These are phyloP conservation scores for Netelia melanura DNA, from an alignment of 2,888 invertebrate species.

Conservation along the genomic window DNA sequence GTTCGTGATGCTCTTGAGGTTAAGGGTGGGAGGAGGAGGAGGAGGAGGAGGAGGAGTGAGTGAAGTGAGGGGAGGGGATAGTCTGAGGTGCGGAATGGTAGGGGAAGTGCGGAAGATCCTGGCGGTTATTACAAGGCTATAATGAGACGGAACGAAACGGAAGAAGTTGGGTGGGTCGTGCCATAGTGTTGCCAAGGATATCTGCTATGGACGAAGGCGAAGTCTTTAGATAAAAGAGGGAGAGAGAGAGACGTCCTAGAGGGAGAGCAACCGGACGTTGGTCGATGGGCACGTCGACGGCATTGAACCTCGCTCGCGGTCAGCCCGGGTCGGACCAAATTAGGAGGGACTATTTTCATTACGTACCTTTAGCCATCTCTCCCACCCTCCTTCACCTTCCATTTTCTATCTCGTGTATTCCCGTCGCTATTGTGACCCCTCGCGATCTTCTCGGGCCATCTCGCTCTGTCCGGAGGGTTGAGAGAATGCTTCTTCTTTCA, in stretches of 20 bases:
- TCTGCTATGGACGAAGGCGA: conserved; percentile 67
- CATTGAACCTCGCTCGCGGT: conserved; percentile 72
- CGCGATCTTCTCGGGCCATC: conserved; percentile 54
- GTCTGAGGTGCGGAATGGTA: conserved; percentile 7
- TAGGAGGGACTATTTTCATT: conserved; percentile 82
- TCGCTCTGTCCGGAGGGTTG: conserved; percentile 43
- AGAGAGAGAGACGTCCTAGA: conserved; percentile 38
- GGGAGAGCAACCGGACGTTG: conserved; percentile 66
- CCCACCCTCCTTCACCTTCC: conserved; percentile 40
- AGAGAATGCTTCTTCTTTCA: conserved; percentile 45
- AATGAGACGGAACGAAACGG: conserved; percentile 75
- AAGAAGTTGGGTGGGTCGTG: conserved; percentile 21
- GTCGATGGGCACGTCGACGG: conserved; percentile 46
- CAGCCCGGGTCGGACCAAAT: conserved; percentile 78
- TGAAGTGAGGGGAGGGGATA: conserved; percentile 21
- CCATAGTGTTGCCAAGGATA: neutral
- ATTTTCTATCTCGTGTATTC: conserved; percentile 20
- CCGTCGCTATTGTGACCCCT: conserved; percentile 39
- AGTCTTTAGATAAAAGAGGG: conserved; percentile 76
- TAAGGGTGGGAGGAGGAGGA: neutral
- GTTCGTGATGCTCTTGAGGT: conserved; percentile 46
- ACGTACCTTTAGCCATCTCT: conserved; percentile 72
- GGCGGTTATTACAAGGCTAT: conserved; percentile 78
- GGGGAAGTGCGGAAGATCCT: conserved; percentile 58
- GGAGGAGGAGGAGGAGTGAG: neutral